Base-by-base conservation (phyloP, 2,888 invertebrate species). In the Dicyrtomina minuta region DNA sequence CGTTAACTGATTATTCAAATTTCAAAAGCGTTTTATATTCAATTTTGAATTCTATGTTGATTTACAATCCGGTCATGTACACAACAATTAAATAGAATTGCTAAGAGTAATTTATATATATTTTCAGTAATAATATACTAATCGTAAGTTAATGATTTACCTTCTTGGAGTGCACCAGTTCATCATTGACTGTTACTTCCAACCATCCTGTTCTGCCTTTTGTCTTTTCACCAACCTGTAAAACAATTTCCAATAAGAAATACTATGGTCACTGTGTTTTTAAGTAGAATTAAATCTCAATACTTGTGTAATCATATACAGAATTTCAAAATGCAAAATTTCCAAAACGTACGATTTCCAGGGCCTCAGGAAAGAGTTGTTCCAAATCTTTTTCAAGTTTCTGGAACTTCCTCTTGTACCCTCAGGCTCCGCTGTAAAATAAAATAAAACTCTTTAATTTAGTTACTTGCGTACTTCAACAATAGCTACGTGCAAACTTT, bases 361-460 rank as follows among this genome's bases (percentile, higher is more conserved):
- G 59, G 24, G 70, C 68, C 8, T 74, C 74, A 56, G 58, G 56
- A 49, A 77, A 75, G 17, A 68, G 20, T n/a, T 26, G 70, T 71
- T 75, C 77, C 69, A 77, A 74, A 41, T 74, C 77, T 72, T 75
- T 73, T 53, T 66, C 15, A 70, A 77, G 74, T 46, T 10, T 60
- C 73, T 60, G 60, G 76, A 76, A 76, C 71, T 72, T 71, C 33
- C 70, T 62, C 20, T 44, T 55, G 73, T 75, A 77, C 62, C 77
- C 75, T 77, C 77, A 77, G 65, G 68, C 73, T 20, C 74, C 75
- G 46, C 77, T 77, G 65, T 3, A 73, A 70, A 55, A 64, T n/a
- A 59, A 70, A 62, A 61, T 44, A 43, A 46, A 33, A 66, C 8
- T 10, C 15, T 17, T 17, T 46, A 46, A 46, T 17, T 46, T 8